phyloP scores from a whole-genome alignment of 2,797 vertebrate genomes.

The Hydrophis major region DNA sequence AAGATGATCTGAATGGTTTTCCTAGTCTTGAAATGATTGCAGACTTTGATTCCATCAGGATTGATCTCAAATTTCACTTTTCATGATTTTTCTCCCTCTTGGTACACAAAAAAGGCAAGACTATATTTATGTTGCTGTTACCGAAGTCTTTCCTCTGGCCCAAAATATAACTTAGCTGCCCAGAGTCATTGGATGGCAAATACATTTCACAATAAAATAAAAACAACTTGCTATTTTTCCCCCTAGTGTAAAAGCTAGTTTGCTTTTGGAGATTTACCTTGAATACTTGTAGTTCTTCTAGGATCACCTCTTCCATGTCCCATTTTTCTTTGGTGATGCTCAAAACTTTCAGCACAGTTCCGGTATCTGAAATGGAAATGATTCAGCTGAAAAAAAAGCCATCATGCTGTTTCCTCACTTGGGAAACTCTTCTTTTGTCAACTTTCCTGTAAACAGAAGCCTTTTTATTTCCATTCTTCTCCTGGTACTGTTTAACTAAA shows the following conservation, averaged over 20 bases:
- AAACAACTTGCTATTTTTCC: not conserved
- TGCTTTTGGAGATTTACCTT: slow-evolving; percentile 74
- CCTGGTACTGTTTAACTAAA: not conserved
- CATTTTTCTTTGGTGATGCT: slow-evolving; percentile 94
- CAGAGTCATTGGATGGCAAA: not conserved
- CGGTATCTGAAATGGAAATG: slow-evolving; percentile 76
- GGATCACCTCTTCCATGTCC: slow-evolving; percentile 88
- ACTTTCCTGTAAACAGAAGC: not conserved
- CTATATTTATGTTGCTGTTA: not conserved
- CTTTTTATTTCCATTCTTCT: too few relatives aligned
- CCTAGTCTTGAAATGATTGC: not conserved
- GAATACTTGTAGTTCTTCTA: slow-evolving; percentile 94
- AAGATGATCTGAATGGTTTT: not conserved
- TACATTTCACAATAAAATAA: not conserved
- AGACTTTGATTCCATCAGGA: not conserved
- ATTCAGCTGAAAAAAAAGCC: not conserved
- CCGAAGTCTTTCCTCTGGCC: not conserved
- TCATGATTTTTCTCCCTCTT: not conserved
- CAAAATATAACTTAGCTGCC: not conserved
- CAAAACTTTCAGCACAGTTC: slow-evolving; percentile 91
- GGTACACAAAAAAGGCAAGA: not conserved
- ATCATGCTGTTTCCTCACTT: not conserved
- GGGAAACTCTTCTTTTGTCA: not conserved
- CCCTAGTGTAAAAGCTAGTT: not conserved
- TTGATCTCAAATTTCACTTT: not conserved